Evolutionary conservation across 2,888 invertebrate species (phyloP), one percentile per base, ranked within the genome.

Genomic region (Acleris holmiana): DNA sequence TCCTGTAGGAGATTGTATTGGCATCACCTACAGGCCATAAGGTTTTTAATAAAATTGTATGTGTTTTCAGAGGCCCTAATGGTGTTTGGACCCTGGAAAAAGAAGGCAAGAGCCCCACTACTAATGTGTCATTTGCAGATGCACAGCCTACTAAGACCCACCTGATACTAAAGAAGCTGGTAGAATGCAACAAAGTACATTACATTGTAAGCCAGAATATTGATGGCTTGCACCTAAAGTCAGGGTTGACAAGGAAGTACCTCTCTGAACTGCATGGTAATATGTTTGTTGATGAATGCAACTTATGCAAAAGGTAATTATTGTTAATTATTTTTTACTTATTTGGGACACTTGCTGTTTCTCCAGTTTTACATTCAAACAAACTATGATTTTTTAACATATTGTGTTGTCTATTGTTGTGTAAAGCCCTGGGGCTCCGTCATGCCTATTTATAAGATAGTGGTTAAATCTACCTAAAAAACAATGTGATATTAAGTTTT

Each of bases 181-280:
- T 98, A 53, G 95, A 96, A 75, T 84, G 91, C 61, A 80, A 83
- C 6, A 90, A 86, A 83, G 93, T 98, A 0, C 96, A 98, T 71
- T 98, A 96, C 80, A 94, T 99, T 40, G 94, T 99, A 21, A 98
- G 98, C 78, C 99, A 99, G 89, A 99, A 99, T 88, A 99, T 99
- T 73, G 99, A 99, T 93, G 99, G 99, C 0, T 92, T 99, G 55
- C 99, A 99, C 89, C 89, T 99, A 60, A 95, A 97, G 76, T 98
- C 98, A 7, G 99, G 99, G 4, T 88, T 99, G 67, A 92, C 95
- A 0, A 94, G 98, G 67, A 94, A 95, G 74, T 91, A 95, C 79
- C 88, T 99, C 68, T 95, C 99, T 10, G 99, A 99, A 88, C 93
- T 99, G 53, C 99, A 99, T 93, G 99, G 99, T 1, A 99, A 99